phyloP scores from a whole-genome alignment of 2,888 invertebrate species.

The Galerucella nymphaeae region DNA sequence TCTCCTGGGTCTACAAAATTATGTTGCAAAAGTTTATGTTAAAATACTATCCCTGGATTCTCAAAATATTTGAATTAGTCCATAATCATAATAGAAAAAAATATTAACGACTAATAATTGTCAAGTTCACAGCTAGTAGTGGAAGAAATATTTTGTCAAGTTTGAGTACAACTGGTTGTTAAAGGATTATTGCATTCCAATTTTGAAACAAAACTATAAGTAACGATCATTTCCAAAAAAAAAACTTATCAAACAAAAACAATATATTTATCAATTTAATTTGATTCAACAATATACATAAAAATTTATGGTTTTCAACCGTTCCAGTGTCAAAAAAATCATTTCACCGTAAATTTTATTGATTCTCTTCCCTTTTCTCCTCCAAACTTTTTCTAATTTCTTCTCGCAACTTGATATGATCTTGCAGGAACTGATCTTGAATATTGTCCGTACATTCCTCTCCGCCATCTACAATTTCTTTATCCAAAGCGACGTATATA shows the following conservation, averaged over 20 bases:
- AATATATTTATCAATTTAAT: constrained; percentile 4
- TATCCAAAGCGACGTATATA: constrained; percentile 67
- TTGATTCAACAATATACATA: constrained; percentile 9
- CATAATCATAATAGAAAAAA: no score
- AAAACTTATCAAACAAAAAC: not conserved
- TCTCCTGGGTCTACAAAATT: no score
- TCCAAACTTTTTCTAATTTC: constrained; percentile 47
- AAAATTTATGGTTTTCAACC: constrained; percentile 5
- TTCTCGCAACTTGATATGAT: constrained; percentile 58
- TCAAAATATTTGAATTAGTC: no score
- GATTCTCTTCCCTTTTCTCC: not conserved
- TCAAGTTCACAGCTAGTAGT: no score
- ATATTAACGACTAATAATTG: no score
- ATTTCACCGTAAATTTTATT: not conserved
- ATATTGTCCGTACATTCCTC: constrained; percentile 51
- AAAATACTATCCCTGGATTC: no score
- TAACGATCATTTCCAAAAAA: not conserved
- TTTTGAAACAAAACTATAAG: not conserved
- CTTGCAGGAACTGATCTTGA: constrained; percentile 56
- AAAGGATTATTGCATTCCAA: no score
- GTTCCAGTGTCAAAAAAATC: not conserved
- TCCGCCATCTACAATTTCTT: constrained; percentile 41
- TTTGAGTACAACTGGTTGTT: no score
- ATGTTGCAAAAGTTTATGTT: no score
- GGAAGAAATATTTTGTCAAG: no score